These are phyloP conservation scores for Rambutsinella grinnellia DNA, from an alignment of 2,888 invertebrate genomes.

Conservation along the genomic window DNA sequence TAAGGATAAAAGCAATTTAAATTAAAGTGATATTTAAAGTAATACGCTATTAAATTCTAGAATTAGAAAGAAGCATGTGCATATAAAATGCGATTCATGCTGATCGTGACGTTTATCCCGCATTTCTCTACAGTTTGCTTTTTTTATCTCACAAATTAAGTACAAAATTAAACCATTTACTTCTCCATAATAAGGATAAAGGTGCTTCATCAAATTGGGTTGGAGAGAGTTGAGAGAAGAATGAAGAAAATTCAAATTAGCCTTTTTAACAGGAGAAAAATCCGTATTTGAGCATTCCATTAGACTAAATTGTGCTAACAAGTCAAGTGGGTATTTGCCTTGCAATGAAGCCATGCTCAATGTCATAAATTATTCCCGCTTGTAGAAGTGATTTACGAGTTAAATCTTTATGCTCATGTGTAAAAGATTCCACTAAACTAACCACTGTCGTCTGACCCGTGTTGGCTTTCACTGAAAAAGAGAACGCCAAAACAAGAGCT, in stretches of 20 bases:
- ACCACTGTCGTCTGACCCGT: not conserved
- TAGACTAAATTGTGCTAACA: conserved; percentile 23
- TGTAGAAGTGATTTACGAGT: conserved; percentile 46
- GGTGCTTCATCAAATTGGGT: too few relatives aligned
- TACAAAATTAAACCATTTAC: too few relatives aligned
- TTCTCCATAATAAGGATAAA: too few relatives aligned
- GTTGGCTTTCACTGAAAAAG: not conserved
- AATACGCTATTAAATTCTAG: not conserved
- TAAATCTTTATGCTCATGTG: conserved; percentile 19
- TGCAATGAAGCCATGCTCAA: conserved; percentile 21
- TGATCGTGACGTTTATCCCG: too few relatives aligned
- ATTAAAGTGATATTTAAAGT: too few relatives aligned
- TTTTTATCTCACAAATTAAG: too few relatives aligned
- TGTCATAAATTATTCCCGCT: conserved; percentile 45
- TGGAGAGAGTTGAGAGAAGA: not conserved
- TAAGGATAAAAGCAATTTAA: too few relatives aligned
- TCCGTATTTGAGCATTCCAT: not conserved
- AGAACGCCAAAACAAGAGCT: not conserved
- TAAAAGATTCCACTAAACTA: not conserved
- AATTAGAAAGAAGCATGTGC: not conserved
- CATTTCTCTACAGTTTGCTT: too few relatives aligned
- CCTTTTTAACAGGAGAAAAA: not conserved
- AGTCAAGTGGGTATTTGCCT: conserved; percentile 29
- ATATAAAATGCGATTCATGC: too few relatives aligned
- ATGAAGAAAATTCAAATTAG: not conserved